Conservation (phyloP, 1,140 invertebrate species). For the Tetranychus urticae region DNA sequence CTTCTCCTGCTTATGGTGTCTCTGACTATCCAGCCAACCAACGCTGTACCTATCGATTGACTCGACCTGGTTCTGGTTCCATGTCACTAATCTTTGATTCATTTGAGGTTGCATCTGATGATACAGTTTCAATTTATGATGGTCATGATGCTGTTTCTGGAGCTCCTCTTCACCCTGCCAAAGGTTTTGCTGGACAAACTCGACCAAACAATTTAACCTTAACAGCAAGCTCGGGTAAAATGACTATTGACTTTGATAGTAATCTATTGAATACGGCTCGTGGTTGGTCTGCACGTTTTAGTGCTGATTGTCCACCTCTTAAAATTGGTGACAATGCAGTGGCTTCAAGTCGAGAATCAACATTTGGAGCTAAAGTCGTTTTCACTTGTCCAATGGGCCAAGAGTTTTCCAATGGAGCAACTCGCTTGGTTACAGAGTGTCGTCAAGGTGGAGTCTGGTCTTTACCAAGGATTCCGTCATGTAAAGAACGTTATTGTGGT, state of each 20-base stretch:
- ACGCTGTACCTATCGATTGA: constrained; percentile 66
- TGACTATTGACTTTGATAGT: constrained; percentile 61
- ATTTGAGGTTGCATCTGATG: constrained; percentile 60
- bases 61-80: constrained; percentile 43
- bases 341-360: constrained; percentile 67
- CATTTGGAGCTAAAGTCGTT: constrained; percentile 64
- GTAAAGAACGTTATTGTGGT: constrained; percentile 91
- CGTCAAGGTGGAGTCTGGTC: constrained; percentile 77
- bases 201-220: constrained; percentile 52
- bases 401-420: constrained; percentile 64
- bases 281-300: constrained; percentile 75
- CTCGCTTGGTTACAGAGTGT: constrained; percentile 57
- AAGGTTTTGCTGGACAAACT: constrained; percentile 56
- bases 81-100: constrained; percentile 63
- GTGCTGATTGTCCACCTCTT: constrained; percentile 68
- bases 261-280: constrained; percentile 57
- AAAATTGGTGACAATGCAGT: constrained; percentile 59
- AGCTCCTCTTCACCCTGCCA: constrained; percentile 57
- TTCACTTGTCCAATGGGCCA: constrained; percentile 79
- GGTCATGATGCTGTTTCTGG: constrained; percentile 18
- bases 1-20: constrained; percentile 60
- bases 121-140: constrained; percentile 70
- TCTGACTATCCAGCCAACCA: constrained; percentile 70
- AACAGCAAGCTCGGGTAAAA: constrained; percentile 72
- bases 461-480: constrained; percentile 67